Conservation (phyloP, 2,888 invertebrate species). For the Crematogaster levior region DNA sequence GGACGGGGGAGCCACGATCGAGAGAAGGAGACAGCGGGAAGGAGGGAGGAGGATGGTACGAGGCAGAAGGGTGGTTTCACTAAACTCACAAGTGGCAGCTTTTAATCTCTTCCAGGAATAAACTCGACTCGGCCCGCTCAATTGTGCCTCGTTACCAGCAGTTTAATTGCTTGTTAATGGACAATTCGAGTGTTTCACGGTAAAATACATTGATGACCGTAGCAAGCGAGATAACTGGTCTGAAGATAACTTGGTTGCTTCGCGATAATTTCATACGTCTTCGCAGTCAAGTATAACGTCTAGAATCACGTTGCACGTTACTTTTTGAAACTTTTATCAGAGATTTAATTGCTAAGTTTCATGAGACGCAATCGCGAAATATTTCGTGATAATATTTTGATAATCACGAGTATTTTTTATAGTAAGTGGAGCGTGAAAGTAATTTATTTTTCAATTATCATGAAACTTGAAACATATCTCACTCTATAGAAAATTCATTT, state of each 20-base stretch:
- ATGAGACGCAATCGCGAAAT: background rate
- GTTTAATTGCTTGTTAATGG: constrained; percentile 74
- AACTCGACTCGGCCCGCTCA: constrained; percentile 69
- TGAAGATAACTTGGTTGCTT: background rate
- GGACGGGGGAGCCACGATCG: constrained; percentile 50
- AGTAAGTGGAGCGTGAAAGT: background rate
- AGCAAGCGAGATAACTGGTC: background rate
- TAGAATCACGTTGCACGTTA: background rate
- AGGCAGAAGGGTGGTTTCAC: constrained; percentile 70
- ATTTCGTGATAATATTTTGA: background rate
- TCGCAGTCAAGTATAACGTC: background rate
- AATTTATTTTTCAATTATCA: background rate
- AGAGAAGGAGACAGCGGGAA: constrained; percentile 48
- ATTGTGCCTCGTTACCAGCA: constrained; percentile 71
- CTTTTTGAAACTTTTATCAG: background rate
- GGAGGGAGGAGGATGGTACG: constrained; percentile 51
- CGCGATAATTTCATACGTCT: background rate
- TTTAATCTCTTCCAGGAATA: constrained; percentile 78
- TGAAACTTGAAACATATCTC: background rate
- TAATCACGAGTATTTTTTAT: too few relatives aligned
- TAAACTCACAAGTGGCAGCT: constrained; percentile 78
- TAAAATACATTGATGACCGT: constrained; percentile 12
- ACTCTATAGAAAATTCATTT: background rate
- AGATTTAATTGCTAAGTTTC: background rate
- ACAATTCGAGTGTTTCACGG: constrained; percentile 68